Base-by-base conservation (phyloP, 2,797 vertebrate species). In the Adelosebastes latens region DNA sequence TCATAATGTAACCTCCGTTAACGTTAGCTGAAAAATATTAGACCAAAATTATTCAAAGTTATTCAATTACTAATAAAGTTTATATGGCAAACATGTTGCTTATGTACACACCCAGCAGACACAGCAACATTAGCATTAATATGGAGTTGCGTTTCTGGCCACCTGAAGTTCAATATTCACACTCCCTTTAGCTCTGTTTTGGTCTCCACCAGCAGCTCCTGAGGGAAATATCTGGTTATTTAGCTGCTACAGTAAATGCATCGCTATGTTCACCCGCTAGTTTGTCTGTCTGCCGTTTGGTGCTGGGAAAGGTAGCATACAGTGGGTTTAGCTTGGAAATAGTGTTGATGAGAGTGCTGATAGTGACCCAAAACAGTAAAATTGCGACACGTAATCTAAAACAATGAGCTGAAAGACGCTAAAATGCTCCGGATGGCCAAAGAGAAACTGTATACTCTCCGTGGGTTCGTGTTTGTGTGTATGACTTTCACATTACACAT, bases 351-450 rank as follows among this genome's bases (percentile, higher is more conserved):
- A 49, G 7, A 49, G 46, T 1, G 46, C 0, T 31, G 36, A 56
- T 7, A 18, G 25, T 18, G 20, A 59, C 9, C 36, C 13, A 22
- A n/a, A 46, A 46, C 42, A 46, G 0, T 46, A 1, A 46, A 10
- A n/a, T 46, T 5, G 18, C 3, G 18, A 20, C 0, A 6, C 46
- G 0, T 49, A 8, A 49, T 10, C 29, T 3, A 1, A 53, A 53
- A 74, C 60, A 36, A 46, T 46, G 42, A 74, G 32, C 49, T 39
- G 22, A 53, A 55, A 65, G 61, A 64, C 0, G 4, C 60, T 39
- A n/a, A 20, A 62, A 62, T 1, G 7, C 31, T 61, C 2, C 0
- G 5, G 18, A 14, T n/a, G 4, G 63, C 14, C 22, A 0, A 16
- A 25, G 25, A 59, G 31, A 27, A 62, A 22, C 34, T 9, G 56